Percentiles rank a stretch among this genome's conserved stretches.
Conservation (phyloP, 2,888 invertebrate genomes). For the Cephus pulcher region DNA sequence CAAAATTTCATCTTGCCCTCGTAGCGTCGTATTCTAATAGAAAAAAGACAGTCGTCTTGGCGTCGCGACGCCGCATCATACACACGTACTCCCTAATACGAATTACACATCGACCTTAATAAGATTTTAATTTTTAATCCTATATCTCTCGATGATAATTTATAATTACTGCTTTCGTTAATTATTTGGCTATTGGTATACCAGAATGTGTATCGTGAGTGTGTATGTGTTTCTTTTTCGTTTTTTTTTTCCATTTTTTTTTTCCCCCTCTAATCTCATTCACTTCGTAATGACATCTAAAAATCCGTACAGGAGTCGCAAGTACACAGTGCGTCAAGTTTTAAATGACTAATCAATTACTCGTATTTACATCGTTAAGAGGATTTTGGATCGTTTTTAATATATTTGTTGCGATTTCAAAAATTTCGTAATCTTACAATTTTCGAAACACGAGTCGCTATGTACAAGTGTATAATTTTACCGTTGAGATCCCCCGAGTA, state of each 20-base stretch:
- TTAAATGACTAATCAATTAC: slow-evolving; percentile 12
- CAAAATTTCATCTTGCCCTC: neutral
- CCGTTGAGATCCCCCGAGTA: neutral
- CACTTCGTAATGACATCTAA: slow-evolving; percentile 24
- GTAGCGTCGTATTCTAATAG: neutral
- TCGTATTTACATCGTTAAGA: slow-evolving; percentile 3
- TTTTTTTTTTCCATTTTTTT: slow-evolving; percentile 17
- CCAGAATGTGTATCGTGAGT: slow-evolving; percentile 27
- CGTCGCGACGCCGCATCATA: neutral
- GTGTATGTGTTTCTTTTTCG: neutral
- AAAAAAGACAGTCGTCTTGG: slow-evolving; percentile 1
- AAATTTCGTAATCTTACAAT: slow-evolving; percentile 13
- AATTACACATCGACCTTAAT: slow-evolving; percentile 50
- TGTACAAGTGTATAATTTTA: neutral
- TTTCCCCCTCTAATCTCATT: neutral
- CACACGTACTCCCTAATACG: slow-evolving; percentile 34
- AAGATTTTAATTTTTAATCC: slow-evolving; percentile 34
- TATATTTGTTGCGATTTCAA: neutral
- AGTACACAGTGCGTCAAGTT: slow-evolving; percentile 29
- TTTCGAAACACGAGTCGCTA: neutral
- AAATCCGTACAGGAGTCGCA: slow-evolving; percentile 22
- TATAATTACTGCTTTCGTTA: slow-evolving; percentile 34
- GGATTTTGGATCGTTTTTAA: slow-evolving; percentile 2
- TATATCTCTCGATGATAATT: slow-evolving; percentile 27
- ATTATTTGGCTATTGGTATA: slow-evolving; percentile 37